These are phyloP conservation scores for Crocallis elinguaria DNA, from an alignment of 2,888 invertebrate species.

Conservation along the genomic window DNA sequence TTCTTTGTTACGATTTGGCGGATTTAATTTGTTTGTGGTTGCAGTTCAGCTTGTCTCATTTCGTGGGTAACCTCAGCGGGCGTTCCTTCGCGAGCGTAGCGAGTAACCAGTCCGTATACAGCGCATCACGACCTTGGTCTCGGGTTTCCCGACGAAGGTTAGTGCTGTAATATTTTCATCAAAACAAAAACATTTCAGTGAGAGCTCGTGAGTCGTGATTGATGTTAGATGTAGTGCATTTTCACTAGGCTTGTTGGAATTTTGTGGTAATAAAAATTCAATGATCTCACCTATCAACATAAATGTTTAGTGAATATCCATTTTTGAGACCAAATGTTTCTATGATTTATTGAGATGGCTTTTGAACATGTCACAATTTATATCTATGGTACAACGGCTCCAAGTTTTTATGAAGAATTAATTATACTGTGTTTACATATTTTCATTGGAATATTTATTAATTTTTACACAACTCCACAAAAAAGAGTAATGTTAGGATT, in stretches of 20 bases:
- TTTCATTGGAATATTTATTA: too few relatives aligned
- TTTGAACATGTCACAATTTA: too few relatives aligned
- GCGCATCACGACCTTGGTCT: constrained; percentile 87
- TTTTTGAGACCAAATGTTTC: too few relatives aligned
- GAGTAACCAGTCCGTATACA: constrained; percentile 85
- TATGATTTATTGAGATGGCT: too few relatives aligned
- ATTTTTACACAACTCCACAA: too few relatives aligned
- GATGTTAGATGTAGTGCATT: constrained; percentile 3
- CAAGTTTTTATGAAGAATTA: too few relatives aligned
- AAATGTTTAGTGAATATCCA: not conserved
- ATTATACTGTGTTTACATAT: too few relatives aligned
- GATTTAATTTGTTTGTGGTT: constrained; percentile 59
- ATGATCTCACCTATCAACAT: not conserved
- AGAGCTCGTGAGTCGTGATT: not conserved
- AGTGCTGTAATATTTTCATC: constrained; percentile 56
- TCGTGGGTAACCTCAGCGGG: constrained; percentile 85
- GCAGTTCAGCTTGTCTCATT: constrained; percentile 85
- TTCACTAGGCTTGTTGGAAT: not conserved
- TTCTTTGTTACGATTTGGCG: constrained; percentile 51
- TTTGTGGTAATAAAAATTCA: constrained; percentile 2
- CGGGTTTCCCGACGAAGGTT: constrained; percentile 87
- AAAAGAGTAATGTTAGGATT: too few relatives aligned
- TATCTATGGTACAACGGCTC: too few relatives aligned
- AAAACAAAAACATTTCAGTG: constrained; percentile 41
- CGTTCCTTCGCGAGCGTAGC: constrained; percentile 85